These are phyloP conservation scores for Toxotes lorentzi DNA, from an alignment of 2,797 vertebrate species.

Conservation along the genomic window DNA sequence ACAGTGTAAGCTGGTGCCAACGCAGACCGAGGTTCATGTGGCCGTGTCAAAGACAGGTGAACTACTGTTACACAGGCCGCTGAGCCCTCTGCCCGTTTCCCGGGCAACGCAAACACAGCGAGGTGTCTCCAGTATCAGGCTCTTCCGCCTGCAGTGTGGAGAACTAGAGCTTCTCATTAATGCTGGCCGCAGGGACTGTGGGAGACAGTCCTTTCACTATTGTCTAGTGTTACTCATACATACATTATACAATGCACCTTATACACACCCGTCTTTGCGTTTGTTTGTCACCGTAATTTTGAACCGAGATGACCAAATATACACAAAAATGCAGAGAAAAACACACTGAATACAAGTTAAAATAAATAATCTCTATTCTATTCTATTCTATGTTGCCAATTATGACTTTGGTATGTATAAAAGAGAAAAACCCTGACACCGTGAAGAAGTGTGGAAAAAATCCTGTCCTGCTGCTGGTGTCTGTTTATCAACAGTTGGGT, in stretches of 20 bases:
- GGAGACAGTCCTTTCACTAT: slow-evolving; percentile 50
- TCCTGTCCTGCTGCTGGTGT: background rate
- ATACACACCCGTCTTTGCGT: background rate
- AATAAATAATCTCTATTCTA: background rate
- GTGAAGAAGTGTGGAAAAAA: slow-evolving; percentile 3
- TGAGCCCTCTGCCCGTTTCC: slow-evolving; percentile 73
- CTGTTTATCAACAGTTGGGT: slow-evolving; percentile 44
- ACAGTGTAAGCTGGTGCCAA: background rate
- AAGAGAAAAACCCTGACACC: background rate
- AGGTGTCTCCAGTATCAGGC: slow-evolving; percentile 82
- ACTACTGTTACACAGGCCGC: slow-evolving; percentile 63
- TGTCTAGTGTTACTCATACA: slow-evolving; percentile 46
- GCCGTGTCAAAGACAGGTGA: slow-evolving; percentile 62
- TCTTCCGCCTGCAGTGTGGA: slow-evolving; percentile 67
- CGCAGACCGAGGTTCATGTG: slow-evolving; percentile 33
- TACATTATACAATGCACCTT: slow-evolving; percentile 29
- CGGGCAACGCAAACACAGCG: slow-evolving; percentile 78
- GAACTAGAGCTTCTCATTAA: slow-evolving; percentile 79
- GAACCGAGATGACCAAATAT: background rate
- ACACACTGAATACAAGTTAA: background rate
- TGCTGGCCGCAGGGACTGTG: slow-evolving; percentile 63
- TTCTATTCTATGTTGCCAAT: background rate
- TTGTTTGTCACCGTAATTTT: slow-evolving; percentile 15
- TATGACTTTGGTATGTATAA: background rate
- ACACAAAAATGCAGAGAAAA: background rate